Base-by-base conservation (phyloP, 2,797 vertebrate genomes). In the Sebastiscus tertius region DNA sequence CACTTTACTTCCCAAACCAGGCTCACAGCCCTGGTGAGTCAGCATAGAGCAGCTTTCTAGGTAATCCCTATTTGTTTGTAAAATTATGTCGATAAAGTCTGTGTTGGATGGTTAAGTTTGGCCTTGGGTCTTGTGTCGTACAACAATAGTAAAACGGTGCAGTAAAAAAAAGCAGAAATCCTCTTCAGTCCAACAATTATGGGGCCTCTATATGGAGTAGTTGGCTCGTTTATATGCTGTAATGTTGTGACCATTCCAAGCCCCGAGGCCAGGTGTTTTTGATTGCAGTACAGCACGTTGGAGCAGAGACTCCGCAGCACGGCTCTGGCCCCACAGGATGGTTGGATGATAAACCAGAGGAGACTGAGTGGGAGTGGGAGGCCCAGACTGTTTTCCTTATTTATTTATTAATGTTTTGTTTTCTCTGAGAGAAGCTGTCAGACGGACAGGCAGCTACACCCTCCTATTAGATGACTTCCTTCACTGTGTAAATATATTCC, bases 251-350 rank as follows among this genome's bases (percentile, higher is more conserved):
- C 89, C 83, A 77, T 91, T 95, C 95, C 94, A 95, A 89, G 86
- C 93, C 92, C 87, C 0, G 85, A 89, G 89, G 87, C 93, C 95
- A 95, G 93, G 91, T 95, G 93, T 93, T 95, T 95, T 93, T 96
- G 92, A 95, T 94, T 95, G 92, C 88, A 81, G 79, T 84, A 69
- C 79, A 90, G 90, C 90, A 92, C 85, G 75, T 92, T 87, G 89
- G 80, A 90, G 91, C 27, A 62, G 85, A 64, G 81, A 77, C 84
- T 88, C 83, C 78, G 88, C 92, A 90, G 86, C 89, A 68, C 70
- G 69, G 82, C 81, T 89, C 77, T 72, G 90, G 88, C 89, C 87
- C 79, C 90, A 88, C 87, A 90, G 90, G 90, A 89, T 80, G 85
- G 77, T 72, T 79, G 87, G 36, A 68, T 77, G 89, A 87, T 89